These are phyloP conservation scores for Pterocles gutturalis DNA, from an alignment of 2,113 vertebrate species.

Conservation along the genomic window DNA sequence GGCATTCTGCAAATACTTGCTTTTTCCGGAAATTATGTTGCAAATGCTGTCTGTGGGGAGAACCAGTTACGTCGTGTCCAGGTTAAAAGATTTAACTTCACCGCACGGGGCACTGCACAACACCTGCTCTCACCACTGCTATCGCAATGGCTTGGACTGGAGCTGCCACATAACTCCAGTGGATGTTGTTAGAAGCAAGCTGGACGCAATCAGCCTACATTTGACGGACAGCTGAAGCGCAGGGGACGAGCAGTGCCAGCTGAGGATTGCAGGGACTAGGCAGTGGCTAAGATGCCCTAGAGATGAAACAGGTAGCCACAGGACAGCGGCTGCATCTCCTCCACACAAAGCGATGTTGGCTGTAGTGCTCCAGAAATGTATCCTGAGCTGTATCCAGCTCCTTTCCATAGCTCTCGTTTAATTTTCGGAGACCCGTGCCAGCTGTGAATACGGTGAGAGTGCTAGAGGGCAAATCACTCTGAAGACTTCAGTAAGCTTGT, in stretches of 20 bases:
- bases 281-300: background rate
- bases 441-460: background rate
- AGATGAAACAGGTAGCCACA: background rate
- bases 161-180: background rate
- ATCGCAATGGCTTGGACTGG: background rate
- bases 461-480: background rate
- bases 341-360: background rate
- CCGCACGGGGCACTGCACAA: background rate
- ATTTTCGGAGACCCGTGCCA: background rate
- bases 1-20: background rate
- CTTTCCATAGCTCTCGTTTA: background rate
- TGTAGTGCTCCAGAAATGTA: background rate
- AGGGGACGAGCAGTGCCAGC: background rate
- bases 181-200: background rate
- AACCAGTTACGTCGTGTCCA: fast-evolving
- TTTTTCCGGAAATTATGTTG: background rate
- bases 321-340: background rate
- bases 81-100: background rate
- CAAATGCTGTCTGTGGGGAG: background rate
- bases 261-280: background rate
- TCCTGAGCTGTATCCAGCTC: background rate
- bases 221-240: background rate
- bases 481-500: background rate
- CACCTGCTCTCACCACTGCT: background rate
- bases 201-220: background rate